A percentile compares a stretch with the other conserved stretches of the same genome.
phyloP scores from a whole-genome alignment of 2,113 vertebrate species.

The Talpa occidentalis region DNA sequence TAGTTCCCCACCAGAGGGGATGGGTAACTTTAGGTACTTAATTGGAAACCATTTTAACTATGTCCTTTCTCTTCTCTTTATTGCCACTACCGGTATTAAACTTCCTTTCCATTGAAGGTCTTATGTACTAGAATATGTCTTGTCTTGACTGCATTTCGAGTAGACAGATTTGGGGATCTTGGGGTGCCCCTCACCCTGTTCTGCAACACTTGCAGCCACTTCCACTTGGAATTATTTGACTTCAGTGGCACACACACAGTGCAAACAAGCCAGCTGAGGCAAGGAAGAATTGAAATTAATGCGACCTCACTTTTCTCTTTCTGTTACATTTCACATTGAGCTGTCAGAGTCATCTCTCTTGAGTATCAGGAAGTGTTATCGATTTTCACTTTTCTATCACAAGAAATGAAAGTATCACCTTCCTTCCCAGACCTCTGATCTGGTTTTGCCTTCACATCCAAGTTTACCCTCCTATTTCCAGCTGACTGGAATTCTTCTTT shows the following conservation, averaged over 20 bases:
- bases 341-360: background rate
- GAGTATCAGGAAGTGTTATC: background rate
- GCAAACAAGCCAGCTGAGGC: background rate
- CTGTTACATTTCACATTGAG: background rate
- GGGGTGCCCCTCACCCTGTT: too few species aligned
- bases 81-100: too few species aligned
- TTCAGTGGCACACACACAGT: background rate
- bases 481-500: background rate
- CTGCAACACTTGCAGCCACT: background rate
- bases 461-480: background rate
- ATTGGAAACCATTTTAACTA: too few species aligned
- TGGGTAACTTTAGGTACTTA: too few species aligned
- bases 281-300: background rate
- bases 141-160: too few species aligned
- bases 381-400: conserved; percentile 35
- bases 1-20: too few species aligned
- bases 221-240: background rate
- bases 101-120: too few species aligned
- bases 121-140: too few species aligned
- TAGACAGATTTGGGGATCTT: too few species aligned
- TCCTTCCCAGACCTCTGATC: background rate
- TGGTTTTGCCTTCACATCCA: background rate
- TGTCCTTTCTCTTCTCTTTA: too few species aligned
- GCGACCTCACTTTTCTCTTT: background rate
- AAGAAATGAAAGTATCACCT: background rate